phyloP scores from a whole-genome alignment of 2,797 vertebrate genomes.

The Atherinosoma microstoma region DNA sequence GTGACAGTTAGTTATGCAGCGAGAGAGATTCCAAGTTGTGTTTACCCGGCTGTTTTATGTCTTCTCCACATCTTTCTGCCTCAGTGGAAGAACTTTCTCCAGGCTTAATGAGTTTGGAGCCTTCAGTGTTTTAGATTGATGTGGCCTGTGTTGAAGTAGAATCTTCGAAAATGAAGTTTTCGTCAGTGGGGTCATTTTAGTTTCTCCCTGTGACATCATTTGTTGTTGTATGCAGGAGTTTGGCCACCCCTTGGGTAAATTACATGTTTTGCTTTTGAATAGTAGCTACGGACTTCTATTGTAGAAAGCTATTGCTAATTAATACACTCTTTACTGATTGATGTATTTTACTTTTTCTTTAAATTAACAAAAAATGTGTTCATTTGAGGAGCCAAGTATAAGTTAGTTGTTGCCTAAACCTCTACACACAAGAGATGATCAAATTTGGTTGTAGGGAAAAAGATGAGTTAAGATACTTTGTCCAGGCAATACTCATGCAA shows the following conservation, averaged over 20 bases:
- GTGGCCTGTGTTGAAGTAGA: slow-evolving; percentile 54
- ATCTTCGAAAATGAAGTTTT: slow-evolving; percentile 55
- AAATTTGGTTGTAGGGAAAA: too few relatives aligned
- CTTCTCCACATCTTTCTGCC: slow-evolving; percentile 69
- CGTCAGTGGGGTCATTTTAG: slow-evolving; percentile 35
- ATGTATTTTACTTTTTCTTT: too few relatives aligned
- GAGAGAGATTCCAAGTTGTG: slow-evolving; percentile 78
- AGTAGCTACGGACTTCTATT: background rate
- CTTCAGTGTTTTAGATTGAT: slow-evolving; percentile 68
- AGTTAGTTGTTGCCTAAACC: too few relatives aligned
- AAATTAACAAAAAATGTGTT: too few relatives aligned
- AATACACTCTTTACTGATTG: background rate
- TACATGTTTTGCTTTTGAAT: background rate
- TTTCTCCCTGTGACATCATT: slow-evolving; percentile 26
- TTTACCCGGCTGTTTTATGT: slow-evolving; percentile 79
- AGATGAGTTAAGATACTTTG: too few relatives aligned
- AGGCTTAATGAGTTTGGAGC: slow-evolving; percentile 73
- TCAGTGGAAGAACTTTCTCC: slow-evolving; percentile 64
- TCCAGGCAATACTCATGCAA: too few relatives aligned
- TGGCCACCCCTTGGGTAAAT: background rate
- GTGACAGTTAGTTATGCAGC: slow-evolving; percentile 76
- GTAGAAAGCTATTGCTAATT: background rate
- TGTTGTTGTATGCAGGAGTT: background rate
- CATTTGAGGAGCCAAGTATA: too few relatives aligned
- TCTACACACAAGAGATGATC: too few relatives aligned